Evolutionary conservation across 2,113 vertebrate species (phyloP).

Genomic region (Centropus bengalensis): DNA sequence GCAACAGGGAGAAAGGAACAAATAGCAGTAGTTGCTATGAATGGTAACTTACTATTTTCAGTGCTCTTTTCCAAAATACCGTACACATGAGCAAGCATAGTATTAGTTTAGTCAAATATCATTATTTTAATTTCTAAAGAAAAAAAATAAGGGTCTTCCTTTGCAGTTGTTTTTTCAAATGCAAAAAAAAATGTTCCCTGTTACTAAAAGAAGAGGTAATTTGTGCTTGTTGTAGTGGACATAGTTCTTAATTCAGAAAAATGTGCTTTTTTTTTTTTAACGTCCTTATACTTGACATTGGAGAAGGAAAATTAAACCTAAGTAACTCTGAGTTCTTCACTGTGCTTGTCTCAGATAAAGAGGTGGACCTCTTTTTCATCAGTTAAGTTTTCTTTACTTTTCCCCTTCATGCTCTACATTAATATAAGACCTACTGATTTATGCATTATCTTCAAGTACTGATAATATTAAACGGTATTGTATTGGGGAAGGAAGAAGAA

Average conservation of each 20-base stretch:
- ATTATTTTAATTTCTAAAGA: background rate
- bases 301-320: background rate
- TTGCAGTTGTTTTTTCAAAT: background rate
- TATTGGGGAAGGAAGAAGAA: background rate
- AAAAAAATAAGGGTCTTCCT: background rate
- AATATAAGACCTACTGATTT: background rate
- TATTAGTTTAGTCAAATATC: background rate
- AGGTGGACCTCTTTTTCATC: background rate
- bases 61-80: background rate
- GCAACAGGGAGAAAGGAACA: background rate
- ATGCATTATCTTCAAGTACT: background rate
- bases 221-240: background rate
- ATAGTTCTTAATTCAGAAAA: background rate
- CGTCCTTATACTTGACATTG: background rate
- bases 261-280: background rate
- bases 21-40: background rate
- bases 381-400: background rate
- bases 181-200: background rate
- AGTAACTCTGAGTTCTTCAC: background rate
- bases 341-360: background rate
- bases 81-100: background rate
- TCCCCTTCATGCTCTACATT: background rate
- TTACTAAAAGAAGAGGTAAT: background rate
- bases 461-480: background rate
- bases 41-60: background rate